Evolutionary conservation across 2,113 vertebrate species (phyloP).

Genomic region (Nyctibius bracteatus): DNA sequence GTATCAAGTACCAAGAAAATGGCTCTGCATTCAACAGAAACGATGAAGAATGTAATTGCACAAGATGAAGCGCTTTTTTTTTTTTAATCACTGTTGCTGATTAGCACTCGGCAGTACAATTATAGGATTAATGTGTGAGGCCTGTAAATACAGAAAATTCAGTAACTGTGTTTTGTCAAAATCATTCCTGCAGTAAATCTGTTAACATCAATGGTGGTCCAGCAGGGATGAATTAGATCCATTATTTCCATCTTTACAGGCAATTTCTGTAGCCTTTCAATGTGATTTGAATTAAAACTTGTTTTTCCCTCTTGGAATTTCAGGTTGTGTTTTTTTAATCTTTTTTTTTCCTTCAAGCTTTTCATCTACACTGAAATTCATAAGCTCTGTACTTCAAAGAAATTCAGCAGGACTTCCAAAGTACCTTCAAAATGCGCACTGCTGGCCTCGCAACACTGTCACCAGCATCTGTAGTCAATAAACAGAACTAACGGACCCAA

Average conservation of each 20-base stretch:
- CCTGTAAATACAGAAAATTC: neutral
- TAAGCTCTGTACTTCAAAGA: neutral
- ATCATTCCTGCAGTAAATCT: neutral
- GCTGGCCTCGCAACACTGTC: neutral
- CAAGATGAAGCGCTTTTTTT: neutral
- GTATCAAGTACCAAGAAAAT: constrained; percentile 84
- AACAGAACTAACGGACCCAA: neutral
- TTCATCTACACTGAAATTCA: neutral
- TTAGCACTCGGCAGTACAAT: neutral
- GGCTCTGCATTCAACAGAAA: constrained; percentile 85
- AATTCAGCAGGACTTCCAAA: neutral
- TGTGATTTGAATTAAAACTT: constrained; percentile 21
- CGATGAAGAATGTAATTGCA: neutral
- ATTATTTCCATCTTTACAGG: neutral
- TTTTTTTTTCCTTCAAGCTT: neutral
- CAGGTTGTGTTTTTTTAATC: neutral
- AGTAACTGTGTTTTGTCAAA: neutral
- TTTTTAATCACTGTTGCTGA: neutral
- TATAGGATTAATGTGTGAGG: neutral
- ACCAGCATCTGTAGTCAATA: neutral
- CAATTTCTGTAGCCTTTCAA: neutral
- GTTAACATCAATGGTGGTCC: neutral
- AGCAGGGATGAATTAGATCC: neutral
- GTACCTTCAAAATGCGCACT: neutral
- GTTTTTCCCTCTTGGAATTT: neutral